Base-by-base conservation (phyloP, 2,888 invertebrate genomes). In the Athalia cordata region DNA sequence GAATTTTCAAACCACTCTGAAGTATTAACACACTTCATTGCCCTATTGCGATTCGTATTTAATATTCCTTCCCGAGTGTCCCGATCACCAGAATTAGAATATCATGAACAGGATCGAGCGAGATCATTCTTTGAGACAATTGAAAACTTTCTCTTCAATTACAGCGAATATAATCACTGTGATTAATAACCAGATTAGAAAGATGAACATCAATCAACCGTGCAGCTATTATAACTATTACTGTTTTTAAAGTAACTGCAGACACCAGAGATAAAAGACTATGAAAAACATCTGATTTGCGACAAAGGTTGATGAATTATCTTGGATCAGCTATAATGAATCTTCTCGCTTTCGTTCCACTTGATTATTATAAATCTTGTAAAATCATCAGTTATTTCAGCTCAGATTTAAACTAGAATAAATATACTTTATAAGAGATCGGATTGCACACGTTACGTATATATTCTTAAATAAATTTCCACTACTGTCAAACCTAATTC, bases 81-180 rank as follows among this genome's bases (percentile, higher is more conserved):
- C 50, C 5, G 55, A 68, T 52, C 43, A 52, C 55, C 11, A 9
- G 11, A 50, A 13, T 68, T 29, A 11, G 8, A 52, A 9, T 52
- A n/a, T 65, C 45, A 67, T 3, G 67, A 49, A 29, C 13, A 15
- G 15, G 15, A 45, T 50, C 11, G 43, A 68, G 52, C 11, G 68
- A 55, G 52, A 67, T 52, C 47, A 13, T 72, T 72, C 15, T 43
- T 11, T 57, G 43, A 59, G 57, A 72, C 59, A 59, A 72, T 72
- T 47, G 47, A 50, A 72, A 72, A 72, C 59, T 72, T 72, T 72
- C 72, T 72, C 72, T 72, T 11, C 43, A 11, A 61, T 68, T 43
- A 49, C 52, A 68, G 49, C n/a, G 55, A 8, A 68, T 43, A 52
- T 29, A 61, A 72, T 72, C 43, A 72, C 72, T 61, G 59, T 72